These are phyloP conservation scores for Knipowitschia caucasica DNA, from an alignment of 2,797 vertebrate genomes.

Conservation along the genomic window DNA sequence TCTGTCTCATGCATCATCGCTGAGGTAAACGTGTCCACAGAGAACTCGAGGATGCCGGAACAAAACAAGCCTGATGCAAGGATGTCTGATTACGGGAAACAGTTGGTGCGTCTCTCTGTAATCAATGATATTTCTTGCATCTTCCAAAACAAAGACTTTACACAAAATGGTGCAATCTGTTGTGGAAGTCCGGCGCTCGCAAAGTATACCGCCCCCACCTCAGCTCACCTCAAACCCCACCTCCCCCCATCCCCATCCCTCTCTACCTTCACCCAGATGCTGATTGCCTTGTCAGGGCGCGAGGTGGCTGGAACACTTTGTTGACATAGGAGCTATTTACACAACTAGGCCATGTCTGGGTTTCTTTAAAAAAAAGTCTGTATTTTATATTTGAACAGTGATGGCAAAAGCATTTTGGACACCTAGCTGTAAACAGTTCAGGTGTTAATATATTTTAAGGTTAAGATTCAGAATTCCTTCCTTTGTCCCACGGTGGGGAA, in stretches of 20 bases:
- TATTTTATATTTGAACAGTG: slow-evolving; percentile 32
- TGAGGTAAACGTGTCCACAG: neutral
- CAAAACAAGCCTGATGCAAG: slow-evolving; percentile 40
- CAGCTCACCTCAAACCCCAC: slow-evolving; percentile 28
- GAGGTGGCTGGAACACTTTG: slow-evolving; percentile 61
- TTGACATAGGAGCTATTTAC: slow-evolving; percentile 52
- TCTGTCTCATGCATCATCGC: neutral
- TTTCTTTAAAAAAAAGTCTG: neutral
- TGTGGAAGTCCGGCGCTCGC: slow-evolving; percentile 12
- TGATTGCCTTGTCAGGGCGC: slow-evolving; percentile 69
- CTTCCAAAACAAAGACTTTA: slow-evolving; percentile 28
- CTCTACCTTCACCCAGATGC: slow-evolving; percentile 39
- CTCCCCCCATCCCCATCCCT: slow-evolving; percentile 29
- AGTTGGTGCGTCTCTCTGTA: slow-evolving; percentile 10
- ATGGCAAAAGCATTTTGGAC: neutral
- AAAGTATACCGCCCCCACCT: slow-evolving; percentile 10
- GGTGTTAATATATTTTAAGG: slow-evolving; percentile 5
- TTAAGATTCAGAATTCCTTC: no score
- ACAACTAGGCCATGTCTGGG: slow-evolving; percentile 7
- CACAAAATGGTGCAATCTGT: slow-evolving; percentile 29
- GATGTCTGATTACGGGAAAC: slow-evolving; percentile 27
- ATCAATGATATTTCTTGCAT: slow-evolving; percentile 10
- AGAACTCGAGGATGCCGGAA: neutral
- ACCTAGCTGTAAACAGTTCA: slow-evolving; percentile 1
- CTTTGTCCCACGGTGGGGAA: no score